Conservation (phyloP, 2,888 invertebrate genomes). For the Tupiocoris notatus region DNA sequence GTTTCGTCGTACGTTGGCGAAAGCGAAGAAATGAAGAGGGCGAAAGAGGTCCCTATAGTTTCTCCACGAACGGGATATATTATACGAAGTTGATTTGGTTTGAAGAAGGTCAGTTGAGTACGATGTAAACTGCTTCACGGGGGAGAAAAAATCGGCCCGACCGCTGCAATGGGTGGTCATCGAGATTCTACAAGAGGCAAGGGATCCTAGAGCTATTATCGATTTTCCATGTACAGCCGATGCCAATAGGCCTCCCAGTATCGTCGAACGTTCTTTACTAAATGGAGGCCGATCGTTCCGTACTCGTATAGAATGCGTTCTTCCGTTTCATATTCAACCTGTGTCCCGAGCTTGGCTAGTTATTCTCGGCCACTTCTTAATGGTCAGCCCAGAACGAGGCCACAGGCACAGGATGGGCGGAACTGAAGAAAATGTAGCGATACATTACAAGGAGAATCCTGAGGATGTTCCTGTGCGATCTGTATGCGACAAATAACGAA, state of each 20-base stretch:
- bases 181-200: not conserved
- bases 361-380: slow-evolving; percentile 23
- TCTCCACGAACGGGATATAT: not conserved
- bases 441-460: no score
- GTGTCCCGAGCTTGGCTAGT: slow-evolving; percentile 19
- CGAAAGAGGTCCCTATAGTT: no score
- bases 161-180: not conserved
- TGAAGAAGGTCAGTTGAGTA: not conserved
- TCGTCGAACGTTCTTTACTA: slow-evolving; percentile 7
- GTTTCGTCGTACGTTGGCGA: no score
- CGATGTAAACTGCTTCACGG: not conserved
- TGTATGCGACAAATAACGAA: no score
- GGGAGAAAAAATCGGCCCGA: not conserved
- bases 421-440: not conserved
- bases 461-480: no score
- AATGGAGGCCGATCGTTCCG: not conserved
- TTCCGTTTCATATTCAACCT: slow-evolving; percentile 28
- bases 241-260: slow-evolving; percentile 15
- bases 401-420: not conserved
- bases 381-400: not conserved
- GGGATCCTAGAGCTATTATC: slow-evolving; percentile 4
- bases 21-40: no score
- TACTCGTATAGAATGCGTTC: slow-evolving; percentile 12
- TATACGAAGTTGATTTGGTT: not conserved
- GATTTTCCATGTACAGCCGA: slow-evolving; percentile 6